Evolutionary conservation across 2,797 vertebrate genomes (phyloP).

Genomic region (Centroberyx gerrardi): DNA sequence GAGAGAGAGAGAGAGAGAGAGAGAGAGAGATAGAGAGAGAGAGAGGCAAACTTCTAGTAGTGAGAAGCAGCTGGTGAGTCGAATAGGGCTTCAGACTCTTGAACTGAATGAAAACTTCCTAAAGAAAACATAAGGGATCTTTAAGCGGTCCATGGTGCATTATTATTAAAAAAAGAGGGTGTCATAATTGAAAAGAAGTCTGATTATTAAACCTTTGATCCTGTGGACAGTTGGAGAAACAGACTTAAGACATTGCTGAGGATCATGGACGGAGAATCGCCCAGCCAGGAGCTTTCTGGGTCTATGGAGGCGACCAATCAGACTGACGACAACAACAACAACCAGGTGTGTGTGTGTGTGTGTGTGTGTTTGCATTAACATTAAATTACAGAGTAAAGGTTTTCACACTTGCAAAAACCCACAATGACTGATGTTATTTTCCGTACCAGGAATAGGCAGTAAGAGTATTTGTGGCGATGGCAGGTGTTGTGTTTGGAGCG

Average conservation of each 20-base stretch:
- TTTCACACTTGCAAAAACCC: not conserved
- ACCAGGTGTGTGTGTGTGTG: slow-evolving; percentile 60
- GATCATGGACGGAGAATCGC: slow-evolving; percentile 71
- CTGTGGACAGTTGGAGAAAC: slow-evolving; percentile 2
- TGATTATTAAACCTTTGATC: slow-evolving; percentile 37
- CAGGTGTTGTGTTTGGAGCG: slow-evolving; percentile 52
- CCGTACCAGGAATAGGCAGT: slow-evolving; percentile 15
- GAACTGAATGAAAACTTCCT: slow-evolving; percentile 31
- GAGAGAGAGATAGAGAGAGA: slow-evolving; percentile 20
- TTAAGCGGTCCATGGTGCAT: not conserved
- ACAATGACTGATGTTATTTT: not conserved
- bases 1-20: slow-evolving; percentile 29
- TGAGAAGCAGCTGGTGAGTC: slow-evolving; percentile 19
- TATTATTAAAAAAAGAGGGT: not conserved
- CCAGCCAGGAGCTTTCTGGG: slow-evolving; percentile 46
- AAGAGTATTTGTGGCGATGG: slow-evolving; percentile 43
- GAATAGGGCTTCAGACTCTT: slow-evolving; percentile 1
- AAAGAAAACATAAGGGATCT: not conserved
- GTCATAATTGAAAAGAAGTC: not conserved
- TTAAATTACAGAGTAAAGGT: not conserved
- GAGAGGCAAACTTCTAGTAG: not conserved
- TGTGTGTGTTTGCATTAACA: not conserved
- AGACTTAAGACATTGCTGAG: slow-evolving; percentile 9
- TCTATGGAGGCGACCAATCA: slow-evolving; percentile 32
- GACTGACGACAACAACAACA: slow-evolving; percentile 65